Evolutionary conservation across 53 echinoderm and acorn worm genomes (phyloP), one percentile per base, ranked within the genome.

Genomic region (Actinopyga echinites): DNA sequence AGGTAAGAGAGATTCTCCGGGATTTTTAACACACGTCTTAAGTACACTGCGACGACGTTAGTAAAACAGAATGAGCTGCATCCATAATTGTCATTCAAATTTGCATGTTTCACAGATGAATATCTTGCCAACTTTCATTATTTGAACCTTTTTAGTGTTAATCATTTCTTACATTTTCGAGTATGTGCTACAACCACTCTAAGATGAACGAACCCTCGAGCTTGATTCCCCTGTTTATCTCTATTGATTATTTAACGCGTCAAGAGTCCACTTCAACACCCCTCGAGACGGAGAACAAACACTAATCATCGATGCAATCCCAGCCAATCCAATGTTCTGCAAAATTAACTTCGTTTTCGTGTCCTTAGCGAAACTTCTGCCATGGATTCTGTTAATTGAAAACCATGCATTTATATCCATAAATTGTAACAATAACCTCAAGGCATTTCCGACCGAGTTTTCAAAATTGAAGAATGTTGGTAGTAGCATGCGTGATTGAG

Each of bases 341-440:
- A 44, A 38, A 71, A 71, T 44, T 71, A 42, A 71, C 71, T 26
- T 40, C 71, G 3, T 42, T 44, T 71, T 44, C 44, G 71, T 71
- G 40, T 71, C 71, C 22, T 24, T 44, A 25, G 71, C 40, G 71
- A 24, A 71, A 71, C 44, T 71, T 71, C 71, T 42, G 40, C 20
- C 40, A 71, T 71, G 8, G 24, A 40, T 71, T 44, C 24, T 44
- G 44, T 22, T n/a, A 43, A 49, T 49, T 49, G 71, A 21, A 38
- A 13, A 71, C 25, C 21, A 40, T 20, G 21, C 44, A 22, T 40
- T 42, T 71, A 71, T 71, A 42, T 25, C 42, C 43, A 44, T 71
- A 71, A 71, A 23, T 36, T 71, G 71, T 25, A 42, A 71, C 42
- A 71, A 71, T 71, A 71, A 40, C 71, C 71, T 44, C n/a, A 44